A percentile compares a stretch with the other conserved stretches of the same genome.
These are phyloP conservation scores for Parochlus steinenii DNA, from an alignment of 2,888 invertebrate species.

Conservation along the genomic window DNA sequence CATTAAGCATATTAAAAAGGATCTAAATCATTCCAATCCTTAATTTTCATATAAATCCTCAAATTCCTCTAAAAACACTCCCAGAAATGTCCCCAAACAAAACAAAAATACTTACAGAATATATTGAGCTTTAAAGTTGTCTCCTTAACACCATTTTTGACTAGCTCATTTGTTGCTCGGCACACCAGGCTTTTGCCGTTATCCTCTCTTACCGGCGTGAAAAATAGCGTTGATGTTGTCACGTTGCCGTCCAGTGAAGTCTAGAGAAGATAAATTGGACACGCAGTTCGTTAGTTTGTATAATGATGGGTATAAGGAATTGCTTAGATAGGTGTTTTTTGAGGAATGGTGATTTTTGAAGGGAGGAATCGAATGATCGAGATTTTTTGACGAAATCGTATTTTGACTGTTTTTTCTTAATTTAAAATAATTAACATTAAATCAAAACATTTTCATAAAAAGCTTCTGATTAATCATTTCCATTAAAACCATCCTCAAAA, in stretches of 20 bases:
- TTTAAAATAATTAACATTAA: constrained; percentile 1
- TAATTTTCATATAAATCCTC: too few species aligned
- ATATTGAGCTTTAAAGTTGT: constrained; percentile 68
- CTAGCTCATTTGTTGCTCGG: constrained; percentile 58
- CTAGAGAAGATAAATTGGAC: constrained; percentile 32
- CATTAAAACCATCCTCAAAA: constrained; percentile 2
- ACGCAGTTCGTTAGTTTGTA: constrained; percentile 2
- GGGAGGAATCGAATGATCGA: too few species aligned
- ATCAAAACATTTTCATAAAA: background rate
- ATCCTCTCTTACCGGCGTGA: constrained; percentile 60
- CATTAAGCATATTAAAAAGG: too few species aligned
- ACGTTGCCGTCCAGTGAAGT: constrained; percentile 66
- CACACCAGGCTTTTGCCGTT: constrained; percentile 65
- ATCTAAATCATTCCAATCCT: too few species aligned
- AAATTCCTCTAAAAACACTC: too few species aligned
- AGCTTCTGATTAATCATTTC: background rate
- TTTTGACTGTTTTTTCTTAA: too few species aligned
- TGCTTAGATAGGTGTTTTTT: too few species aligned
- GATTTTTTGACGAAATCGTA: too few species aligned
- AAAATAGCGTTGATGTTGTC: constrained; percentile 56
- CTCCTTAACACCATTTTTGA: constrained; percentile 56
- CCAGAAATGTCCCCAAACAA: too few species aligned
- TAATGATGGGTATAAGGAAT: too few species aligned
- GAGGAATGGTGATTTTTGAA: too few species aligned
- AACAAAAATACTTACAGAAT: constrained; percentile 54